Conservation (phyloP, 1,140 invertebrate species). For the Penaeus vannamei region DNA sequence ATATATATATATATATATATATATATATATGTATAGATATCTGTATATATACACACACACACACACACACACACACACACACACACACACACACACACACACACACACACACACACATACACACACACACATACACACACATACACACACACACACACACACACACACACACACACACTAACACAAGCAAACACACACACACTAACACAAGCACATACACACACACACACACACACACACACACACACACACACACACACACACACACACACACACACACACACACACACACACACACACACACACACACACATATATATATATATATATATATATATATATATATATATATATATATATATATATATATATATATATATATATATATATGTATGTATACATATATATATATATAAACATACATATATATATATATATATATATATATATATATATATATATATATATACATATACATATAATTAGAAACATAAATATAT, state of each 20-base stretch:
- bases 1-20: neutral
- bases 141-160: too few relatives aligned
- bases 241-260: neutral
- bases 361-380: conserved; percentile 21
- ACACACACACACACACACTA: too few relatives aligned
- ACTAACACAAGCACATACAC: too few relatives aligned
- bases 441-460: conserved; percentile 11
- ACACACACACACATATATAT: neutral
- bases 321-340: conserved; percentile 21
- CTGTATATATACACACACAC: too few relatives aligned
- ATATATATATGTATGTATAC: conserved; percentile 5
- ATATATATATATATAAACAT: conserved; percentile 14
- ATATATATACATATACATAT: conserved; percentile 23
- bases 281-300: neutral
- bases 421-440: conserved; percentile 24
- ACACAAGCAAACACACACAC: too few relatives aligned
- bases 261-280: neutral
- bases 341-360: conserved; percentile 24
- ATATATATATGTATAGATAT: too few relatives aligned
- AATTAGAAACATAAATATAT: too few relatives aligned
- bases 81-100: too few relatives aligned
- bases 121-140: too few relatives aligned
- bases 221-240: too few relatives aligned
- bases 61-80: too few relatives aligned
- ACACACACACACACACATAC: too few relatives aligned